A percentile compares a stretch with the other conserved stretches of the same genome.
phyloP scores from a whole-genome alignment of 2,797 vertebrate genomes.

The Sebastes wilsoni region DNA sequence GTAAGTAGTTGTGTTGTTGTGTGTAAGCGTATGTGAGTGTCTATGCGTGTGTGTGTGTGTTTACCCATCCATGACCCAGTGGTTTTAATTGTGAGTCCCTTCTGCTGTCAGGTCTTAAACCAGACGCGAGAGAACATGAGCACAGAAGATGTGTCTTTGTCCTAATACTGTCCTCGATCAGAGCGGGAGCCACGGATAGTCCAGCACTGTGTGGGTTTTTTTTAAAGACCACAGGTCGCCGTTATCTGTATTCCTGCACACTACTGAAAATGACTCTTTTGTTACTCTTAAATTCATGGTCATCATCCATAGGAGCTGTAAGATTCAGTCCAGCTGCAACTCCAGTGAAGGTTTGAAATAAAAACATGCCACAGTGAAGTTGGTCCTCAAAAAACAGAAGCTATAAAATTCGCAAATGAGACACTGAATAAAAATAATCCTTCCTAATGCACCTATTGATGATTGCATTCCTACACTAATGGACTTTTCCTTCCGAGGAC shows the following conservation, averaged over 20 bases:
- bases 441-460: background rate
- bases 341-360: background rate
- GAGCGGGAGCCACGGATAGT: constrained; percentile 10
- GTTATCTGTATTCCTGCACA: background rate
- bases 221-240: background rate
- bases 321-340: background rate
- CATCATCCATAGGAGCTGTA: background rate
- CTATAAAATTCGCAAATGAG: background rate
- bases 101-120: constrained; percentile 56
- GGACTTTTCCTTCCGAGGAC: background rate
- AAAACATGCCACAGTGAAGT: background rate
- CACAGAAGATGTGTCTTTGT: background rate
- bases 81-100: constrained; percentile 67
- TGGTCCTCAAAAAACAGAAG: background rate
- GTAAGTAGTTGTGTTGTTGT: constrained; percentile 64
- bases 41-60: constrained; percentile 33
- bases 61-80: constrained; percentile 59
- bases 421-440: background rate
- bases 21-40: background rate
- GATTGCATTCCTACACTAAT: background rate
- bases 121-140: constrained; percentile 5
- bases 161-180: constrained; percentile 63
- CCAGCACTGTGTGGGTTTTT: background rate
- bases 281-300: background rate
- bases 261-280: background rate